Evolutionary conservation across 64 coral and sea anemone genomes (phyloP), one percentile per base, ranked within the genome.

Genomic region (Montipora cactus): DNA sequence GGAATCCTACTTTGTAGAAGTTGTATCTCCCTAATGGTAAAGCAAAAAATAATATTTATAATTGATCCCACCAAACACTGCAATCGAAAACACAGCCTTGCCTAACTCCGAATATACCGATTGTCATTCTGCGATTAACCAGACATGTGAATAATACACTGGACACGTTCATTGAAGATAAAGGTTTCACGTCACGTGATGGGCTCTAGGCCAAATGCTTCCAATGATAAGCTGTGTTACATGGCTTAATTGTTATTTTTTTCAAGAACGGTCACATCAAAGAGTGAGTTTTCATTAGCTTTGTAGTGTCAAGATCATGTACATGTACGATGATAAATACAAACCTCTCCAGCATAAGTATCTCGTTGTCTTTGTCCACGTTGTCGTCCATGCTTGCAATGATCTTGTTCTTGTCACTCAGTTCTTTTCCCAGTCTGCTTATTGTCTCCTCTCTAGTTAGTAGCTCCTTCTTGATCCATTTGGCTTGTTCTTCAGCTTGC

Each of bases 1-100:
- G 82, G 82, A 71, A 86, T 86, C 47, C 82, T 70, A 44, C 82
- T 86, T n/a, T 86, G 82, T 1, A 86, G 82, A 48, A 86, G 82
- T 71, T 86, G 82, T 23, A 86, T 86, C 66, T 86, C 82, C 13
- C 82, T 78, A 14, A 49, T 47, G 19, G 5, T 6, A 78, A 78
- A 44, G 14, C 7, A 78, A 78, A 49, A 14, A 76, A 47, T 6
- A 11, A 46, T 46, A 55, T 7, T 55, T 55, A 37, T 55, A 55
- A 55, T 55, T 55, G 10, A 55, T 10, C 6, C 52, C 37, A 37
- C 37, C 37, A 37, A 37, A 37, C 37, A 37, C 37, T 37, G 37
- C 37, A 37, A 55, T 55, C 52, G 52, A 55, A 7, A 55, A 10
- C 52, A 3, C 52, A 55, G 52, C 52, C 52, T 55, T 37, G 37